These are phyloP conservation scores for Drosophila ogumai DNA, from an alignment of 1,140 invertebrate species.

Conservation along the genomic window DNA sequence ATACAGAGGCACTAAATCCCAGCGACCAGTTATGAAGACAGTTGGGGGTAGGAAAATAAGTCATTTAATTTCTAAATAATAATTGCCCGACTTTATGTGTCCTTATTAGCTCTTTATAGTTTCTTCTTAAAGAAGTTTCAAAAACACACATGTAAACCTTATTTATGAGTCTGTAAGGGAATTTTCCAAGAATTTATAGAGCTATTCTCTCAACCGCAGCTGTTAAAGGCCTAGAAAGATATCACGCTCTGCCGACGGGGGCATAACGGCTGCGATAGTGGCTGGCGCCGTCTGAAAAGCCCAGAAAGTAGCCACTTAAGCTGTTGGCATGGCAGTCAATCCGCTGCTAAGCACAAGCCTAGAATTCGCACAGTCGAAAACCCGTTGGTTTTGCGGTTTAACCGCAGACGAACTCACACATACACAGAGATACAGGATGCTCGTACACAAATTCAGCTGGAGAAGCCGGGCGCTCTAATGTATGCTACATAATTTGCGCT, in stretches of 20 bases:
- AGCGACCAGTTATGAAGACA: slow-evolving; percentile 3
- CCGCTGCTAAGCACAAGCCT: slow-evolving; percentile 67
- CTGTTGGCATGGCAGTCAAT: slow-evolving; percentile 81
- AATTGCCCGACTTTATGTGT: neutral
- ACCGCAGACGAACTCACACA: slow-evolving; percentile 31
- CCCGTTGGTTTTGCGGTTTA: slow-evolving; percentile 45
- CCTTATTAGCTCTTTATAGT: no score
- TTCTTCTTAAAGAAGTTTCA: neutral
- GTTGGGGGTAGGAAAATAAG: neutral
- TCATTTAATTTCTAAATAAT: neutral
- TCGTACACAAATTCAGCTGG: slow-evolving; percentile 13
- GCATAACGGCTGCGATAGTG: slow-evolving; percentile 39
- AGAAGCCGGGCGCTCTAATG: slow-evolving; percentile 51
- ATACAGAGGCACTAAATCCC: slow-evolving; percentile 62
- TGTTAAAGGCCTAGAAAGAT: slow-evolving; percentile 23
- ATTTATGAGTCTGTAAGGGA: neutral
- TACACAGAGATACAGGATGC: slow-evolving; percentile 11
- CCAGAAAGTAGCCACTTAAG: slow-evolving; percentile 72
- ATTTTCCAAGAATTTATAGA: neutral
- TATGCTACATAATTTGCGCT: slow-evolving; percentile 78
- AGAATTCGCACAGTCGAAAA: slow-evolving; percentile 37
- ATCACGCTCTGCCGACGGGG: slow-evolving; percentile 37
- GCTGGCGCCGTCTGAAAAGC: slow-evolving; percentile 60
- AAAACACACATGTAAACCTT: neutral
- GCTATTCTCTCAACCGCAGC: slow-evolving; percentile 4